Conservation (phyloP, 2,888 invertebrate genomes). For the Ceraclea dissimilis region DNA sequence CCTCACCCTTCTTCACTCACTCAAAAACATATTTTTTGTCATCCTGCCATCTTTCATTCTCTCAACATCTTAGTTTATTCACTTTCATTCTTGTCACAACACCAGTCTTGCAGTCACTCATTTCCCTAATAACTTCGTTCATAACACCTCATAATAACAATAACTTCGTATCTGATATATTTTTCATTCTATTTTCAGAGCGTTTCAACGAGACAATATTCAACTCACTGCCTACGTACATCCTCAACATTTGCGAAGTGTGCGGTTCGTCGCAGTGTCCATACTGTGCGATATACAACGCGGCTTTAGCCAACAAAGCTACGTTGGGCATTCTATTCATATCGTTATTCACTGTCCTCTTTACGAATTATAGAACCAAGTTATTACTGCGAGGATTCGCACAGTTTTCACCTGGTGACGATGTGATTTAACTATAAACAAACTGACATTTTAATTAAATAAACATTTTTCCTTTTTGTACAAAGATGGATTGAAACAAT, state of each 20-base stretch:
- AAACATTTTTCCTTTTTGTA: too few species aligned
- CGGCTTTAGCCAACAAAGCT: slow-evolving; percentile 38
- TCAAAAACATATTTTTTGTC: too few species aligned
- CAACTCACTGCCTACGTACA: slow-evolving; percentile 77
- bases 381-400: slow-evolving; percentile 8
- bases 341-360: slow-evolving; percentile 7
- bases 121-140: too few species aligned
- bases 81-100: too few species aligned
- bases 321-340: slow-evolving; percentile 27
- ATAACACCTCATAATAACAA: too few species aligned
- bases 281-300: slow-evolving; percentile 81
- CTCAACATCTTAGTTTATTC: too few species aligned
- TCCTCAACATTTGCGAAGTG: slow-evolving; percentile 87
- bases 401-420: slow-evolving; percentile 10
- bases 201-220: slow-evolving; percentile 89
- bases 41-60: too few species aligned
- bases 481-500: too few species aligned
- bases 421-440: slow-evolving; percentile 3
- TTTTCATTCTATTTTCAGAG: slow-evolving; percentile 48
- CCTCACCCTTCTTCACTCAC: too few species aligned
- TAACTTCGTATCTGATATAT: too few species aligned
- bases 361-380: slow-evolving; percentile 12
- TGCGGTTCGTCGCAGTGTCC: slow-evolving; percentile 93
- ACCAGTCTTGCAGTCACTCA: too few species aligned
- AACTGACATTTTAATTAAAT: too few species aligned